Base-by-base conservation (phyloP, 2,888 invertebrate genomes). In the Tuberolachnus salignus region DNA sequence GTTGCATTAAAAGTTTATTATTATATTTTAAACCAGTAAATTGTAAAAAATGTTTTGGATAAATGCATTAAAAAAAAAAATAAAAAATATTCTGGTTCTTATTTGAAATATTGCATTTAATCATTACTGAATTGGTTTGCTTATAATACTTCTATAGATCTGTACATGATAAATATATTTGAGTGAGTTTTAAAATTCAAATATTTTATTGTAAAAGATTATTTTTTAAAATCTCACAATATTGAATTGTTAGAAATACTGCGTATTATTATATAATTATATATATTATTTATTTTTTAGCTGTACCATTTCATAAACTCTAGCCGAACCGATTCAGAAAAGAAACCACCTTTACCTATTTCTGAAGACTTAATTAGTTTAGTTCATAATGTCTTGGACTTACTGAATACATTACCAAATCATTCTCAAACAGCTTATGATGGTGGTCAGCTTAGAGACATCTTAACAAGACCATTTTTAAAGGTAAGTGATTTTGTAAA, bases 391-490 rank as follows among this genome's bases (percentile, higher is more conserved):
- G 78, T 78, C 9, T 51, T 78, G 49, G 78, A 78, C 59, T 34
- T 69, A 42, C 21, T 78, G 14, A 67, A 57, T 42, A 78, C 69
- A n/a, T 78, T 78, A 67, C 78, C 78, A 1, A 78, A 69, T 69
- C 59, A 84, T 80, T 80, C 80, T 26, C 78, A 80, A 13, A 59
- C 72, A 46, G 72, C 67, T 44, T 81, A 81, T 23, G 86, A 87
- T 73, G 85, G 86, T 55, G 85, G 87, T 82, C 88, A 88, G 82
- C 85, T 88, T 80, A 84, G 86, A 81, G 86, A 86, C 81, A 85
- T 88, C 81, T 85, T 89, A 75, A 85, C 85, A 75, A 85, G 86
- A 81, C 86, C 87, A 42, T 87, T 88, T 84, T 84, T 89, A 82
- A 87, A 88, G 88, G 89, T 89, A 85, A 87, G n/a, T n/a, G 86